Conservation (phyloP, 2,113 vertebrate genomes). For the Deroptyus accipitrinus region DNA sequence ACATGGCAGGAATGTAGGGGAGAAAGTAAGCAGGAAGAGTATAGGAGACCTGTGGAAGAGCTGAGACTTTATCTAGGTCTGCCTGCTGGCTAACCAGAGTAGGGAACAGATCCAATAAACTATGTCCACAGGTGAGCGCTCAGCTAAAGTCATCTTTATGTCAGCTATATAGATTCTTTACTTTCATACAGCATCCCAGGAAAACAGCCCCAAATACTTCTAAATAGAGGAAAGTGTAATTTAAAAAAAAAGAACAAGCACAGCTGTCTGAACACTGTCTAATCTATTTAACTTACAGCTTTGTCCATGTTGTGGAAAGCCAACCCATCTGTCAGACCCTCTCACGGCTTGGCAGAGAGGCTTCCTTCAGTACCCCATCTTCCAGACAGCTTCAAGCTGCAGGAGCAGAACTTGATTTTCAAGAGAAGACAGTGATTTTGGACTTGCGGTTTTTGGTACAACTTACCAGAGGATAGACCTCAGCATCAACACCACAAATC, state of each 20-base stretch:
- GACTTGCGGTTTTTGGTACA: not conserved
- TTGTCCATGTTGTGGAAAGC: not conserved
- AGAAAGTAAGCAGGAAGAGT: not conserved
- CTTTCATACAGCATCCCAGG: not conserved
- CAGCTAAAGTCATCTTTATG: not conserved
- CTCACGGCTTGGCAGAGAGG: fast-evolving
- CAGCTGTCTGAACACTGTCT: not conserved
- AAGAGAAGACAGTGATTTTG: not conserved
- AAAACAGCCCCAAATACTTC: not conserved
- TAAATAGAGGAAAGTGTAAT: not conserved
- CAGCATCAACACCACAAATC: not conserved
- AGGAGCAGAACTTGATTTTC: not conserved
- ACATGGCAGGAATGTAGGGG: not conserved
- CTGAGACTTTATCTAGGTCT: not conserved
- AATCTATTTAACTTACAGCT: not conserved
- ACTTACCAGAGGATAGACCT: not conserved
- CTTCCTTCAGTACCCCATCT: not conserved
- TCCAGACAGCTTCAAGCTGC: not conserved
- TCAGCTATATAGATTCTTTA: not conserved
- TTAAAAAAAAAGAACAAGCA: not conserved
- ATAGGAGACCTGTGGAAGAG: not conserved
- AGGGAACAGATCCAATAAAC: not conserved
- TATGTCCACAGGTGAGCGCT: not conserved
- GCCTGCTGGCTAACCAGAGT: not conserved
- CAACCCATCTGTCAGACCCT: not conserved